Evolutionary conservation across 2,797 vertebrate species (phyloP).

Genomic region (Spinus olivaceus): DNA sequence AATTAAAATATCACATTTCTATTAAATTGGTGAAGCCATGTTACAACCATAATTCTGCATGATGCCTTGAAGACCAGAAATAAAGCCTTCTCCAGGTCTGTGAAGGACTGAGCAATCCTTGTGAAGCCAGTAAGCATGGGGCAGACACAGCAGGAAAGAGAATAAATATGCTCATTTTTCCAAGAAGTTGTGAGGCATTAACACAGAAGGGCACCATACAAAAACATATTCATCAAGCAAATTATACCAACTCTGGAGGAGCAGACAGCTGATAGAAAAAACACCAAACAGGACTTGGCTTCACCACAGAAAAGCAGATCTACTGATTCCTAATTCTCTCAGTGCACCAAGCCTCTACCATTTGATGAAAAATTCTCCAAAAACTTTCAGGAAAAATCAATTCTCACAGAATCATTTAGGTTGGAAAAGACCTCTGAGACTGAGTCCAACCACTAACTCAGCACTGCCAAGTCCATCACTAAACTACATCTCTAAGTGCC

Average conservation of each 20-base stretch:
- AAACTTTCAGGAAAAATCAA: background rate
- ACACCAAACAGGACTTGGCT: background rate
- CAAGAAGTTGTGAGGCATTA: conserved; percentile 17
- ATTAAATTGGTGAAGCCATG: background rate
- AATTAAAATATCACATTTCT: background rate
- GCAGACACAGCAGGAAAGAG: background rate
- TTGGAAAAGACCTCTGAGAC: background rate
- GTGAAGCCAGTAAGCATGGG: background rate
- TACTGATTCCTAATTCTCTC: background rate
- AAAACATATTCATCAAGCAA: conserved; percentile 9
- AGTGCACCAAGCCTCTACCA: background rate
- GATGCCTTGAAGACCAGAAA: background rate
- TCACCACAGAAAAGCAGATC: background rate
- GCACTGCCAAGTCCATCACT: background rate
- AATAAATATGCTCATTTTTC: background rate
- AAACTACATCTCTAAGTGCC: background rate
- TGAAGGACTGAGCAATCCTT: background rate
- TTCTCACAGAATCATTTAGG: background rate
- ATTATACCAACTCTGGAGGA: background rate
- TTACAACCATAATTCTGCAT: background rate
- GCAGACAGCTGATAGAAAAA: background rate
- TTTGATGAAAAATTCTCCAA: background rate
- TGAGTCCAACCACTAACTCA: background rate
- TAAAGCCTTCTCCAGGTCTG: background rate
- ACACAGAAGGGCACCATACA: background rate